phyloP scores from a whole-genome alignment of 2,113 vertebrate species.

The Oryctolagus cuniculus region mOryCun1.1 NC_091443.1:51246001-51246500 shows the following conservation, averaged over 20 bases:
- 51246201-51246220: background rate
- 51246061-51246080: background rate
- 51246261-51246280: background rate
- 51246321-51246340: background rate
- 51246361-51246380: slow-evolving; percentile 3
- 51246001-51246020: slow-evolving; percentile 18
- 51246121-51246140: background rate
- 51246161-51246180: background rate
- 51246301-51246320: background rate
- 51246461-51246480: background rate
- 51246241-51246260: background rate
- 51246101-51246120: background rate
- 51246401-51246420: background rate
- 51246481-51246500: background rate
- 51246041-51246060: background rate
- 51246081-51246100: background rate
- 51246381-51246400: background rate
- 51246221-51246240: background rate
- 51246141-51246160: background rate
- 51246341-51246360: background rate
- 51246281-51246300: background rate
- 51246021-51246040: background rate
- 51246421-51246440: slow-evolving; percentile 22
- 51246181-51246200: background rate
- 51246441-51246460: background rate